Percentiles rank a stretch among this genome's conserved stretches.
These are phyloP conservation scores for Pogonophryne albipinna DNA, from an alignment of 2,797 vertebrate species.

Conservation along the genomic window DNA sequence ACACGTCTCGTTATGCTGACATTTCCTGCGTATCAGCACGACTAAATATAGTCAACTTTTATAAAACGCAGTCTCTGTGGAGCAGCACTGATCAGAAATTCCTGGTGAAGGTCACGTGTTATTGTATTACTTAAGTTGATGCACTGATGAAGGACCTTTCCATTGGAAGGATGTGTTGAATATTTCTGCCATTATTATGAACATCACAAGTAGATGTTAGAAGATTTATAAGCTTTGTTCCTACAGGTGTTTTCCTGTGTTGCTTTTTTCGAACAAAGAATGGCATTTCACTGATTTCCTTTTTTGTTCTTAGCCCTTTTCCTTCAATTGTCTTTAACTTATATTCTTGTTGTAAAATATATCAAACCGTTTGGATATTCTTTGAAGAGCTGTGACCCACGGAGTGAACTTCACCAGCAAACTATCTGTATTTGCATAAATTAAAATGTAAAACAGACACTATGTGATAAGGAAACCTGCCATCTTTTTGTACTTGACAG, in stretches of 20 bases:
- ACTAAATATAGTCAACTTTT: neutral
- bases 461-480: neutral
- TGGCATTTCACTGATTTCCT: neutral
- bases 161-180: conserved; percentile 6
- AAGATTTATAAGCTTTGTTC: conserved; percentile 7
- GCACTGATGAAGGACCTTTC: conserved; percentile 28
- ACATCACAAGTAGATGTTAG: neutral
- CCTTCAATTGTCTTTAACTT: neutral
- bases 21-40: conserved; percentile 25
- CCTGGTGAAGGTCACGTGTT: neutral
- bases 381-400: neutral
- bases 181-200: conserved; percentile 38
- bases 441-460: neutral
- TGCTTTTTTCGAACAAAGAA: neutral
- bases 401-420: neutral
- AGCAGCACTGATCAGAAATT: conserved; percentile 10
- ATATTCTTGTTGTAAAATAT: neutral
- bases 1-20: conserved; percentile 20
- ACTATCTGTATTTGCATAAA: neutral
- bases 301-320: neutral
- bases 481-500: neutral
- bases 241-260: conserved; percentile 23
- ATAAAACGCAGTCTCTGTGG: conserved; percentile 17
- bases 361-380: too few species aligned
- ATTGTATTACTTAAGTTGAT: conserved; percentile 15